Percentiles rank a stretch among this genome's conserved stretches.
Evolutionary conservation across 1,140 invertebrate genomes (phyloP).

Genomic region (Drosophila lini): DNA sequence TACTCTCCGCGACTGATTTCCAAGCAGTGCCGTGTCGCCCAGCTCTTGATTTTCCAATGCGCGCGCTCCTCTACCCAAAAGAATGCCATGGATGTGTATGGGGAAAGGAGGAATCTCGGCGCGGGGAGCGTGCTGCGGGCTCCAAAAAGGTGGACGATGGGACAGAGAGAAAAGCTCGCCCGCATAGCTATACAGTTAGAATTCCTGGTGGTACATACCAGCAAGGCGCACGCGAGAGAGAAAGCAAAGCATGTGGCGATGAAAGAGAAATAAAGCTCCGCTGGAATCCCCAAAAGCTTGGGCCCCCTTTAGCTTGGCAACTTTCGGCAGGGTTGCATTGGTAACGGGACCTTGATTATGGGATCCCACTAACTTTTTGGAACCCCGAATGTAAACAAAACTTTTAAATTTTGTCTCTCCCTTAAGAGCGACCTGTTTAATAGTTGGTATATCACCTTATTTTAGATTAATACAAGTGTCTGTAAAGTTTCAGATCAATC

Average conservation of each 20-base stretch:
- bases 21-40: slow-evolving; percentile 59
- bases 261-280: slow-evolving; percentile 50
- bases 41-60: slow-evolving; percentile 65
- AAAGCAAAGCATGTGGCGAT: slow-evolving; percentile 56
- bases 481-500: background rate
- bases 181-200: slow-evolving; percentile 70
- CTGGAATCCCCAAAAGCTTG: slow-evolving; percentile 41
- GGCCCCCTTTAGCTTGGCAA: slow-evolving; percentile 9
- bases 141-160: slow-evolving; percentile 52
- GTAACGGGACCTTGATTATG: slow-evolving; percentile 13
- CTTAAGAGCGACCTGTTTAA: background rate
- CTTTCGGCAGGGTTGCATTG: slow-evolving; percentile 38
- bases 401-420: background rate
- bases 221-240: slow-evolving; percentile 28
- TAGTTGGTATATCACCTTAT: background rate
- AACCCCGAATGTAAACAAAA: slow-evolving; percentile 4
- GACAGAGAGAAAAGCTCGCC: slow-evolving; percentile 55
- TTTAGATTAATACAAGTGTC: background rate
- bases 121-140: slow-evolving; percentile 9
- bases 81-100: slow-evolving; percentile 5
- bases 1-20: slow-evolving; percentile 71
- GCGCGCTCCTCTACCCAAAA: slow-evolving; percentile 60
- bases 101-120: slow-evolving; percentile 6
- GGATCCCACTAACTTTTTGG: background rate
- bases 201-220: slow-evolving; percentile 73